A percentile compares a stretch with the other conserved stretches of the same genome.
Evolutionary conservation across 2,113 vertebrate genomes (phyloP).

Genomic region (Sphyrna mokarran): DNA sequence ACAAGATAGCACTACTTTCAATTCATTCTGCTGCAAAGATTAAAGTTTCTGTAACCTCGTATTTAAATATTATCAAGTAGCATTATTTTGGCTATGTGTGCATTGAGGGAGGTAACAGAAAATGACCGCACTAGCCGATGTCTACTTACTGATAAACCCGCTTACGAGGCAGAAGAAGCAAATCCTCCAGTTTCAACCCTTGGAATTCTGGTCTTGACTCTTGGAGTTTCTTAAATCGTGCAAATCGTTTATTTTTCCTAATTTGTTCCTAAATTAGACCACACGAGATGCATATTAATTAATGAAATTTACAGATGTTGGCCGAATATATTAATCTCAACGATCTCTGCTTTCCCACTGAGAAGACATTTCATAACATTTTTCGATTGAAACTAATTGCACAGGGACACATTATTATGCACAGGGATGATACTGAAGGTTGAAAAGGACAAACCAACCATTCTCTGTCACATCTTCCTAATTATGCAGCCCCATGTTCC

Average conservation of each 20-base stretch:
- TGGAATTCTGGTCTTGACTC: constrained; percentile 77
- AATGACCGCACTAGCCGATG: not conserved
- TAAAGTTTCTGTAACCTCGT: not conserved
- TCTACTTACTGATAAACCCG: constrained; percentile 74
- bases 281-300: constrained; percentile 41
- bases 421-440: constrained; percentile 72
- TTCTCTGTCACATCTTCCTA: constrained; percentile 68
- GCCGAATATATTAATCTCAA: constrained; percentile 62
- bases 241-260: constrained; percentile 78
- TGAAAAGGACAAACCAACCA: constrained; percentile 75
- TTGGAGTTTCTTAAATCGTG: constrained; percentile 78
- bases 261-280: constrained; percentile 60
- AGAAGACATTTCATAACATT: constrained; percentile 69
- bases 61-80: not conserved
- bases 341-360: constrained; percentile 59
- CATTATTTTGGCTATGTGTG: not conserved
- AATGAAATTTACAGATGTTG: constrained; percentile 51
- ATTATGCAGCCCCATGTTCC: constrained; percentile 75
- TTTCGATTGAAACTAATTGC: constrained; percentile 69
- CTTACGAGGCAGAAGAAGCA: constrained; percentile 74
- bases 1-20: not conserved
- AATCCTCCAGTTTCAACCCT: constrained; percentile 65
- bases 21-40: not conserved
- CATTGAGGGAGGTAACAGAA: not conserved
- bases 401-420: constrained; percentile 67